phyloP scores from a whole-genome alignment of 2,888 invertebrate genomes.

The Zonitis immaculata region DNA sequence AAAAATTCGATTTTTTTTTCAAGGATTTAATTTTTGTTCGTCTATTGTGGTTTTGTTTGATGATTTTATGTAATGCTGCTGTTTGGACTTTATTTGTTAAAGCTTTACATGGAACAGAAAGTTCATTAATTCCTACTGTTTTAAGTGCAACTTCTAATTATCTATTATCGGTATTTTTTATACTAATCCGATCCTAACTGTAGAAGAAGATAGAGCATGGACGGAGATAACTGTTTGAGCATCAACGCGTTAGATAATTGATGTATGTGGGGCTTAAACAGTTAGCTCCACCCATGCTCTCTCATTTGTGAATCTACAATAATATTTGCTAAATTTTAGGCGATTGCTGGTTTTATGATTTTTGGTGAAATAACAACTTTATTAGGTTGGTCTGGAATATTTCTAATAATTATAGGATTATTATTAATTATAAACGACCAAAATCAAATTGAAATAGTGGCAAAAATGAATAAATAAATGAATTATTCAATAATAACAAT shows the following conservation, averaged over 20 bases:
- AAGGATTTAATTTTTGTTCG: conserved; percentile 40
- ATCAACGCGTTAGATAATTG: too few relatives aligned
- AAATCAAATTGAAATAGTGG: neutral
- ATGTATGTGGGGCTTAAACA: too few relatives aligned
- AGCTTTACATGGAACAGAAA: conserved; percentile 56
- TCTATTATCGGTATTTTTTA: conserved; percentile 56
- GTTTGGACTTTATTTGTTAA: conserved; percentile 61
- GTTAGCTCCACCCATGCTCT: too few relatives aligned
- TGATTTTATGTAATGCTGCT: conserved; percentile 58
- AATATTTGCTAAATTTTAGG: conserved; percentile 52
- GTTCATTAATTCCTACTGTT: conserved; percentile 60
- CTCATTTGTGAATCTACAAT: too few relatives aligned
- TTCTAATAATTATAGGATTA: conserved; percentile 10
- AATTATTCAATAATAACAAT: too few relatives aligned
- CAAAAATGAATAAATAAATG: too few relatives aligned
- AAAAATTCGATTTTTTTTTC: conserved; percentile 21
- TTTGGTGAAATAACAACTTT: conserved; percentile 16
- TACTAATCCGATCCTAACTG: neutral
- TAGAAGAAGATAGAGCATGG: too few relatives aligned
- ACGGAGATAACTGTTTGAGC: too few relatives aligned
- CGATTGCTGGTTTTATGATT: conserved; percentile 35
- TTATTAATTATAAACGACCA: conserved; percentile 13
- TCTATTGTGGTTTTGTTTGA: conserved; percentile 47
- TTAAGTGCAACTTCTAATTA: conserved; percentile 62
- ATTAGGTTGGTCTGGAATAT: conserved; percentile 18